phyloP scores from a whole-genome alignment of 1,140 invertebrate species.

The Orius insidiosus region DNA sequence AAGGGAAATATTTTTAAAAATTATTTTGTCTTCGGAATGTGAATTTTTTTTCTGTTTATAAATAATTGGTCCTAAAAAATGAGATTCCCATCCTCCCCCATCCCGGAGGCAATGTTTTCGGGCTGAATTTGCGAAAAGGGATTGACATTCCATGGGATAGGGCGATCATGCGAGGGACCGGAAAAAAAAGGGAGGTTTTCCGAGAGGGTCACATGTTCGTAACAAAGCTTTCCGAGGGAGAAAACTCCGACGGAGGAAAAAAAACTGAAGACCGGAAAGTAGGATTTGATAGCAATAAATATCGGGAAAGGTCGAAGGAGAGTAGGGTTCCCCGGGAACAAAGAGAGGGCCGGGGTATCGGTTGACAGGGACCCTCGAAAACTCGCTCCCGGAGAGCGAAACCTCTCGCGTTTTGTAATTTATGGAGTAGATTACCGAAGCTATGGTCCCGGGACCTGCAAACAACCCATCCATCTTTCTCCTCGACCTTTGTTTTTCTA shows the following conservation, averaged over 20 bases:
- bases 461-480: slow-evolving; percentile 10
- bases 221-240: too few relatives aligned
- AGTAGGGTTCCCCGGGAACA: not conserved
- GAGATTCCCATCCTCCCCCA: too few relatives aligned
- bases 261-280: slow-evolving; percentile 12
- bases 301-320: slow-evolving; percentile 4
- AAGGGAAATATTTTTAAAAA: too few relatives aligned
- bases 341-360: slow-evolving; percentile 2
- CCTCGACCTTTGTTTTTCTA: not conserved
- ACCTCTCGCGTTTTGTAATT: slow-evolving; percentile 5
- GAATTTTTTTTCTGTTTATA: too few relatives aligned
- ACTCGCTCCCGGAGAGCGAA: not conserved
- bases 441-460: slow-evolving; percentile 8
- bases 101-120: too few relatives aligned
- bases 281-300: slow-evolving; percentile 11
- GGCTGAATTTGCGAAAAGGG: too few relatives aligned
- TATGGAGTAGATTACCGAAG: slow-evolving; percentile 10
- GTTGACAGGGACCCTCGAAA: slow-evolving; percentile 3
- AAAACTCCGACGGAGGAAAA: not conserved
- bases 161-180: too few relatives aligned
- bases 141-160: too few relatives aligned
- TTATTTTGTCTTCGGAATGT: too few relatives aligned
- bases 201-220: too few relatives aligned
- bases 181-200: too few relatives aligned
- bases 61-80: too few relatives aligned